phyloP scores from a whole-genome alignment of 2,113 vertebrate genomes.

The Centropus unirufus region DNA sequence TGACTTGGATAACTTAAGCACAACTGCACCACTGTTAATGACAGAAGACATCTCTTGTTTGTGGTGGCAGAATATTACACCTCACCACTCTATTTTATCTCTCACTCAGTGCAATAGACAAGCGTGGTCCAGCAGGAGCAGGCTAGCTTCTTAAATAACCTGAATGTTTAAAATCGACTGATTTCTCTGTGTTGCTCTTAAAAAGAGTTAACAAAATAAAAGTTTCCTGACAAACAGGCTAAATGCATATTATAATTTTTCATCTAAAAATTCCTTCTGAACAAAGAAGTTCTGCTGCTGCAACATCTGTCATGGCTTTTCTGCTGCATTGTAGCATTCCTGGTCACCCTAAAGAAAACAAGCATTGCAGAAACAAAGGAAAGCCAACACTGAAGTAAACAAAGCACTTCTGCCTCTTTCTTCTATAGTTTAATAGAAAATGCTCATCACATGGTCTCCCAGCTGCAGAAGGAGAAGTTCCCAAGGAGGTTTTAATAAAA shows the following conservation, averaged over 20 bases:
- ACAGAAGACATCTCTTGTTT: neutral
- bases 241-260: neutral
- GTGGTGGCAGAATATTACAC: neutral
- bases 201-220: neutral
- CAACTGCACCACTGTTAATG: neutral
- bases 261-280: constrained; percentile 14
- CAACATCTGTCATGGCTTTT: constrained; percentile 19
- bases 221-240: neutral
- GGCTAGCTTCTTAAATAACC: neutral
- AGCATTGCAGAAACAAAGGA: constrained; percentile 21
- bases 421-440: constrained; percentile 26
- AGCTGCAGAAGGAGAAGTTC: constrained; percentile 32
- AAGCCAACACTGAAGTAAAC: constrained; percentile 37
- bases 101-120: neutral
- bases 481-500: constrained; percentile 43
- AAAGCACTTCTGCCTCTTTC: constrained; percentile 40
- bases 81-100: neutral
- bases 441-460: neutral
- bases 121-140: neutral
- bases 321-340: neutral
- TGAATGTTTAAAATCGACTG: neutral
- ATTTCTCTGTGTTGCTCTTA: neutral
- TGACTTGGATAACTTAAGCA: neutral
- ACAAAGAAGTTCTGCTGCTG: constrained; percentile 7
- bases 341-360: neutral